phyloP scores from a whole-genome alignment of 2,113 vertebrate genomes.

The Dipodomys merriami region DNA sequence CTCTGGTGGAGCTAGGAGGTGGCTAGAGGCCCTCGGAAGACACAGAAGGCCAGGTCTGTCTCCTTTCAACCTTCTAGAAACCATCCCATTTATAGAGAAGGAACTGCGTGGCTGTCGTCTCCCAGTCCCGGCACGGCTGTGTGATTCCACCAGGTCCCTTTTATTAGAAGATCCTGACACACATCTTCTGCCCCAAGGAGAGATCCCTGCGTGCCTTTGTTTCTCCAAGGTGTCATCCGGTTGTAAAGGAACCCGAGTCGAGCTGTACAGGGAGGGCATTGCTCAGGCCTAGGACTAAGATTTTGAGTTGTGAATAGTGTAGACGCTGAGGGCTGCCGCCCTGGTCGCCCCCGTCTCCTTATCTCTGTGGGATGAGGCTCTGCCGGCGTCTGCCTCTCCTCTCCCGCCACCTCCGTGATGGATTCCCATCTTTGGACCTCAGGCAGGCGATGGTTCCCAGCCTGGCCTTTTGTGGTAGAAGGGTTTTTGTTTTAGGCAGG shows the following conservation, averaged over 20 bases:
- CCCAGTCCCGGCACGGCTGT: not conserved
- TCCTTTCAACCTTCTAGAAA: not conserved
- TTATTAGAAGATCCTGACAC: accelerated
- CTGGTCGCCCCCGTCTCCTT: not conserved
- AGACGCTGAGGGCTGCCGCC: too few species aligned
- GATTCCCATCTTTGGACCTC: not conserved
- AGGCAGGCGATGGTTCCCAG: accelerated
- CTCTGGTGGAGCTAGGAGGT: accelerated
- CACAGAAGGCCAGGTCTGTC: not conserved
- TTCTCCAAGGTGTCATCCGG: not conserved
- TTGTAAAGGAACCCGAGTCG: too few species aligned
- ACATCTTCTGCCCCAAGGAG: not conserved
- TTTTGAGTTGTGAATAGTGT: not conserved
- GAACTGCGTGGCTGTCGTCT: not conserved
- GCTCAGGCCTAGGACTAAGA: not conserved
- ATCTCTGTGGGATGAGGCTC: not conserved
- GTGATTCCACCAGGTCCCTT: not conserved
- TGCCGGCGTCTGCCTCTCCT: too few species aligned
- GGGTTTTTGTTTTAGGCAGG: not conserved
- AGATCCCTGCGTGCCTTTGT: not conserved
- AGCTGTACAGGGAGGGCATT: not conserved
- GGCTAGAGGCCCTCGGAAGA: not conserved
- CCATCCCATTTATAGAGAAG: not conserved
- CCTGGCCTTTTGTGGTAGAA: not conserved
- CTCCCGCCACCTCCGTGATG: not conserved